Evolutionary conservation across 2,797 vertebrate genomes (phyloP).

Genomic region (Myotis planiceps): DNA sequence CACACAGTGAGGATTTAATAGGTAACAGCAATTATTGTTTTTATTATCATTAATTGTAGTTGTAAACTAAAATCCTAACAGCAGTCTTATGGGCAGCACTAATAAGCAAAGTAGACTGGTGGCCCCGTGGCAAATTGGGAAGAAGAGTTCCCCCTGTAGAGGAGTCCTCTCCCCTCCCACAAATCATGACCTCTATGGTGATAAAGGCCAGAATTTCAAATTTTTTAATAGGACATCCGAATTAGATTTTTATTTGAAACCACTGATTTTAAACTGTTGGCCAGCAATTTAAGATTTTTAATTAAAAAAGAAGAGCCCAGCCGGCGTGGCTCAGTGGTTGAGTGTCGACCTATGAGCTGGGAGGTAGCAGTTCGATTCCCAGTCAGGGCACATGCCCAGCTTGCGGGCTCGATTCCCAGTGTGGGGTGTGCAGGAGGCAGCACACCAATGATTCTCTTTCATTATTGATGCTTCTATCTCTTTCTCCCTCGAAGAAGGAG

Average conservation of each 20-base stretch:
- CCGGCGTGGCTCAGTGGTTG: too few relatives aligned
- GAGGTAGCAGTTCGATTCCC: too few relatives aligned
- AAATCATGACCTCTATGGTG: not conserved
- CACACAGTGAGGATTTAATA: not conserved
- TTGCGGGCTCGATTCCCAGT: too few relatives aligned
- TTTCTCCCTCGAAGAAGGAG: too few relatives aligned
- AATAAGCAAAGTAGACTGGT: not conserved
- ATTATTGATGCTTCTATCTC: too few relatives aligned
- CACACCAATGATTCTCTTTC: too few relatives aligned
- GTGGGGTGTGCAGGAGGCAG: too few relatives aligned
- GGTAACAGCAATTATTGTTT: rapidly evolving
- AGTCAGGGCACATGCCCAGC: too few relatives aligned
- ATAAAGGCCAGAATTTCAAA: not conserved
- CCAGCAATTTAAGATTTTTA: not conserved
- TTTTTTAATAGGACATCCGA: not conserved
- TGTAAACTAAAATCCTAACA: not conserved
- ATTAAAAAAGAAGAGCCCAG: not conserved
- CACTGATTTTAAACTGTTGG: not conserved
- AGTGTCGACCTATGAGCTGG: too few relatives aligned
- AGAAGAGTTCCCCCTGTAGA: rapidly evolving
- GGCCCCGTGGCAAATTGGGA: not conserved
- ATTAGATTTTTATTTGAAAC: not conserved
- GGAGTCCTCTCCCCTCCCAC: not conserved
- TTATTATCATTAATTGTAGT: not conserved
- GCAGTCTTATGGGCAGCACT: not conserved